Evolutionary conservation across 35 echinoderm and acorn worm genomes (phyloP), one percentile per base, ranked within the genome.

Genomic region (Diadema setosum): DNA sequence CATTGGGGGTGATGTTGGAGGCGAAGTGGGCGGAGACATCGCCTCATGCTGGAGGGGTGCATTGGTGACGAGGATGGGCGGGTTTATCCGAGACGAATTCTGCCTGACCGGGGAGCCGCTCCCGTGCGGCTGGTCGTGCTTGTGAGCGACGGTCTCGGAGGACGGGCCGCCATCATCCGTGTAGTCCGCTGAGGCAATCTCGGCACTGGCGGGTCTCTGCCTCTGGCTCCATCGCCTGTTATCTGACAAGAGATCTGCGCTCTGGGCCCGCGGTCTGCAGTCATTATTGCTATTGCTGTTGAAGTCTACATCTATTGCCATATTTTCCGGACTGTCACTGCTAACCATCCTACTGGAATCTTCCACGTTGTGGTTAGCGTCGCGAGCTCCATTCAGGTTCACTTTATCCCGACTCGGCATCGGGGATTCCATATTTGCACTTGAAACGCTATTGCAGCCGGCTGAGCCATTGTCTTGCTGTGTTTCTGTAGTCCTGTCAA

Each of bases 51-150:
- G 50, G 65, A 82, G 31, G 46, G 73, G 73, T 85, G 56, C 37
- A 27, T 39, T 60, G 24, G 37, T 31, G 80, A 44, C 29, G 58
- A 78, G 40, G 20, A 95, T 95, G 8, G 93, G 63, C 57, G 93
- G 93, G 80, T 95, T 95, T 17, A 90, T 90, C 26, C 93, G 70
- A 31, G 92, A 89, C 14, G 93, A 95, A 27, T 91, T 95, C 74
- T 82, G 58, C 91, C 44, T 40, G 73, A 41, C 37, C 29, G 73
- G 73, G 40, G 73, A 21, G 37, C 42, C 75, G 30, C 21, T 84
- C 59, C 49, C 18, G n/a, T 83, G 24, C 17, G 60, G 5, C 8
- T 63, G 78, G 31, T 90, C 88, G 46, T 65, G 26, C 27, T 83
- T 48, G 25, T 83, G 45, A n/a, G 41, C 24, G 40, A 81, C 43